A percentile compares a stretch with the other conserved stretches of the same genome.
Conservation (phyloP, 1,140 invertebrate genomes). For the Macrocentrus cingulum region DNA sequence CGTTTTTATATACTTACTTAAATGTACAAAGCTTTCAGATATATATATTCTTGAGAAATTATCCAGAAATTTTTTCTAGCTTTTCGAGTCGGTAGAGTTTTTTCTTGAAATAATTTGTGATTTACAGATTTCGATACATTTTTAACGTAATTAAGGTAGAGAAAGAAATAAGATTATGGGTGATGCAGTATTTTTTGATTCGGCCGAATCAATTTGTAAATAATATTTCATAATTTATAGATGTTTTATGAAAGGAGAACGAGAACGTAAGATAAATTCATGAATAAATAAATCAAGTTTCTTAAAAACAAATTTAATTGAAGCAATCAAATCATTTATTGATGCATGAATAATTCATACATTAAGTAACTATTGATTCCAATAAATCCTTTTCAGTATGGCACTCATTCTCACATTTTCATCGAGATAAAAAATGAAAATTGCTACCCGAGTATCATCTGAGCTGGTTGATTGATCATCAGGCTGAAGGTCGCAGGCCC, state of each 20-base stretch:
- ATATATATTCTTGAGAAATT: too few relatives aligned
- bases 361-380: constrained; percentile 46
- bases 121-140: neutral
- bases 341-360: constrained; percentile 19
- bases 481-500: neutral
- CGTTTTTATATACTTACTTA: constrained; percentile 22
- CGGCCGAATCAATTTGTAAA: constrained; percentile 26
- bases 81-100: too few relatives aligned
- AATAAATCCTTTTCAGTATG: constrained; percentile 49
- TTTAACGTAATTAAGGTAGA: neutral
- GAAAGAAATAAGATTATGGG: neutral
- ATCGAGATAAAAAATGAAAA: constrained; percentile 26
- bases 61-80: too few relatives aligned
- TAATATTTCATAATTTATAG: constrained; percentile 25
- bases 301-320: constrained; percentile 30
- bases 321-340: constrained; percentile 29
- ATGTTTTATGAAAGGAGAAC: constrained; percentile 26
- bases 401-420: constrained; percentile 37
- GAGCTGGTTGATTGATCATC: neutral
- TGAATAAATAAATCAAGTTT: constrained; percentile 29
- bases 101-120: neutral
- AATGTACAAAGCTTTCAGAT: constrained; percentile 1
- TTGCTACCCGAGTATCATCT: neutral
- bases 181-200: constrained; percentile 21
- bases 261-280: constrained; percentile 23